phyloP scores from a whole-genome alignment of 2,113 vertebrate genomes.

The Pedetes capensis region DNA sequence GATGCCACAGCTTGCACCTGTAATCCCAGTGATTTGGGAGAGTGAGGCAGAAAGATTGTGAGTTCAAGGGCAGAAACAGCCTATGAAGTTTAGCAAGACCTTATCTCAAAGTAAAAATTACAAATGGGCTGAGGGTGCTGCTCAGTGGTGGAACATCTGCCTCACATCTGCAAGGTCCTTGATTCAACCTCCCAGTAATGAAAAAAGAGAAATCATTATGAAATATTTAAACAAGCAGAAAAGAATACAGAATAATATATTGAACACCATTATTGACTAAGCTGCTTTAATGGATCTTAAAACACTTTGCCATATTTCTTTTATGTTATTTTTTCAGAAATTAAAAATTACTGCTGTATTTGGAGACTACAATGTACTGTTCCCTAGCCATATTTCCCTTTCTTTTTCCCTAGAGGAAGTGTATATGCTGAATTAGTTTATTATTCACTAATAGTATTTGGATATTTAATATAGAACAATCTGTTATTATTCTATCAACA shows the following conservation, averaged over 20 bases:
- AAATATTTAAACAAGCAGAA: neutral
- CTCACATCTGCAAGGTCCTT: no score
- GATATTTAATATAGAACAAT: no score
- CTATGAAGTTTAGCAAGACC: no score
- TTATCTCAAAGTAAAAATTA: no score
- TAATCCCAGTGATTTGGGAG: no score
- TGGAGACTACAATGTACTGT: neutral
- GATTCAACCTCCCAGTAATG: no score
- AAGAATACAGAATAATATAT: neutral
- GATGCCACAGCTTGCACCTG: no score
- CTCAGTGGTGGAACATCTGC: neutral
- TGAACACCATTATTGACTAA: neutral
- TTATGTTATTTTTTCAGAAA: neutral
- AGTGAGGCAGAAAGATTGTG: no score
- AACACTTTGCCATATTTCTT: neutral
- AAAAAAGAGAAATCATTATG: neutral
- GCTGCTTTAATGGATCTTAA: neutral
- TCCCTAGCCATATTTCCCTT: neutral
- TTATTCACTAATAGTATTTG: neutral
- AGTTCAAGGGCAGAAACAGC: no score
- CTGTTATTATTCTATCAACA: neutral
- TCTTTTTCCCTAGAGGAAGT: neutral
- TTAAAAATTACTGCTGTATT: neutral
- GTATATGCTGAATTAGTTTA: neutral
- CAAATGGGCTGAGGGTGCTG: no score